Evolutionary conservation across 2,113 vertebrate genomes (phyloP).

Genomic region (Acanthisitta chloris): DNA sequence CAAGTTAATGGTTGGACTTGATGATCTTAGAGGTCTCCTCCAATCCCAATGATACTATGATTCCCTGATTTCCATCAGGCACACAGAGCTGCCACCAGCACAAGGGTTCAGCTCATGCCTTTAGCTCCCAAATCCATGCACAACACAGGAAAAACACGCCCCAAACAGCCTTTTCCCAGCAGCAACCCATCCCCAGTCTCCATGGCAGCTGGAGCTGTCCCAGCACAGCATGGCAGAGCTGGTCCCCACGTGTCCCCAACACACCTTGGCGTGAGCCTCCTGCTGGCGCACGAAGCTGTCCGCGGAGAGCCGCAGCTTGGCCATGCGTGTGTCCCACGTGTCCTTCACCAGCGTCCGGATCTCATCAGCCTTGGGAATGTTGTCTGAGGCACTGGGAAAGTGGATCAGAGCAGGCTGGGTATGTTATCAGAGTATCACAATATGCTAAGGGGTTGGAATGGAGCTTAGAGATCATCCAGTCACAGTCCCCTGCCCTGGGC

Average conservation of each 20-base stretch:
- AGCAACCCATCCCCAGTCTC: background rate
- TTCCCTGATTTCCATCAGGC: background rate
- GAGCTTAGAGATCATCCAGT: no score
- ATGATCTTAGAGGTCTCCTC: no score
- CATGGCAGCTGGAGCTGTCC: background rate
- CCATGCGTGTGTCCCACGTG: conserved; percentile 93
- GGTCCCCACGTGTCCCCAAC: background rate
- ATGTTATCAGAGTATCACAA: no score
- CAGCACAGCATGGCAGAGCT: background rate
- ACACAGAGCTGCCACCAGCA: background rate
- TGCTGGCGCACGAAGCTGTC: conserved; percentile 93
- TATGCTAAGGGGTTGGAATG: no score
- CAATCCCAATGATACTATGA: no score
- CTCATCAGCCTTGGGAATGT: conserved; percentile 93
- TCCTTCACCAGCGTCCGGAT: conserved; percentile 96
- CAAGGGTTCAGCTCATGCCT: background rate
- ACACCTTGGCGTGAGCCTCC: conserved; percentile 92
- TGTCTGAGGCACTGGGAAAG: conserved; percentile 85
- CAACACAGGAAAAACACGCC: background rate
- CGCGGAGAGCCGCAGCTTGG: conserved; percentile 92
- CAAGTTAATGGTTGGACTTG: no score
- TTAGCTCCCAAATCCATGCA: background rate
- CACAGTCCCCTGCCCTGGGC: no score
- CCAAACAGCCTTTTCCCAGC: background rate
- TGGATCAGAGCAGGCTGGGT: background rate